phyloP scores from a whole-genome alignment of 2,113 vertebrate species.

The Empidonax alnorum region DNA sequence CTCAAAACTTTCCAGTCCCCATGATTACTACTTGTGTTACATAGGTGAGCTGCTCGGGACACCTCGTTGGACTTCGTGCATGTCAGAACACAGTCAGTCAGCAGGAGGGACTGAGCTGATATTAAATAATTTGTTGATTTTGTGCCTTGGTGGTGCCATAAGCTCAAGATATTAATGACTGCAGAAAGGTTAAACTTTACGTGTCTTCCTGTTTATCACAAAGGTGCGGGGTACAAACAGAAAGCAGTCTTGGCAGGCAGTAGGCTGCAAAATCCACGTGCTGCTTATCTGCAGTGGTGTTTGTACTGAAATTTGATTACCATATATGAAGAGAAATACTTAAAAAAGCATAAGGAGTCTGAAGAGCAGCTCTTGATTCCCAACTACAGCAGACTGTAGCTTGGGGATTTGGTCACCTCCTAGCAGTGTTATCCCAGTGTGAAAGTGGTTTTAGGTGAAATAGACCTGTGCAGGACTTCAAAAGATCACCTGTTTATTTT shows the following conservation, averaged over 20 bases:
- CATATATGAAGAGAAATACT: not conserved
- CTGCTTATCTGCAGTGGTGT: conserved; percentile 39
- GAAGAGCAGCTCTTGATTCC: not conserved
- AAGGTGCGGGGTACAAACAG: conserved; percentile 56
- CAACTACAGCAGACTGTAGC: not conserved
- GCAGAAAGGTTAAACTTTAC: conserved; percentile 65
- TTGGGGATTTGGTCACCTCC: not conserved
- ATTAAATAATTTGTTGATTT: conserved; percentile 6
- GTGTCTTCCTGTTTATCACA: conserved; percentile 67
- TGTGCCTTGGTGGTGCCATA: not conserved
- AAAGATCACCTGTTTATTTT: not conserved
- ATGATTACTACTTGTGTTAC: not conserved
- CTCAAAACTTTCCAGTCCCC: not conserved
- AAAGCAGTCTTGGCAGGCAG: conserved; percentile 56
- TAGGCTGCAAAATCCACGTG: conserved; percentile 22
- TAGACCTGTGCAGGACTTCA: not conserved
- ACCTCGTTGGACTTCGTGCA: not conserved
- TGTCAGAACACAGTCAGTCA: not conserved
- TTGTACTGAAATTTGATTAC: conserved; percentile 45
- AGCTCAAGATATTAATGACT: conserved; percentile 39
- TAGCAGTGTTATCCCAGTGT: not conserved
- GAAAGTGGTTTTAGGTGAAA: not conserved
- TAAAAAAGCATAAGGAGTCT: not conserved
- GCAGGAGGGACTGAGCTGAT: not conserved
- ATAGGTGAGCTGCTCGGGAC: not conserved